Evolutionary conservation across 1,140 invertebrate species (phyloP), one percentile per base, ranked within the genome.

Genomic region (Euura lappo): DNA sequence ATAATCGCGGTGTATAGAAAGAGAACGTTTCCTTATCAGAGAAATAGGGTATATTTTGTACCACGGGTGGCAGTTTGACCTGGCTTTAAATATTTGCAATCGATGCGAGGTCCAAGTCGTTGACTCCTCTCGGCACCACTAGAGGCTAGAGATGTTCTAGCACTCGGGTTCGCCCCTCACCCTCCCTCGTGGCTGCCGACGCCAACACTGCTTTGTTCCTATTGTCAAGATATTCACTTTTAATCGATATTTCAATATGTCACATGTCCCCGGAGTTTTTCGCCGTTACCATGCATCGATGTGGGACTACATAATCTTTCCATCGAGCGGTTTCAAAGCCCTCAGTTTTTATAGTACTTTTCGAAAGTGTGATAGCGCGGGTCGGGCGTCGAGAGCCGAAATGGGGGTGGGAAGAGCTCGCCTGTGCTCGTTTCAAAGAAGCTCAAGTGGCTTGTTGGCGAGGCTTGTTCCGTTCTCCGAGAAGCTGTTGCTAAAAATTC

Each of bases 1-100:
- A 60, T n/a, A 11, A 46, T 44, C 42, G 6, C 44, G 64, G 42
- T 71, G 6, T 65, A 7, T 8, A 65, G 42, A 8, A 28, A 28
- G 28, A 70, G 64, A 13, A 43, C 7, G n/a, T 60, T 60, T 13
- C 43, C 44, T 28, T 43, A 51, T 43, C 2, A 28, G 28, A 28
- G 28, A 28, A 28, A 28, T 28, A 28, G 28, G 28, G 28, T 1
- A 28, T 1, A 28, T 28, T 28, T 1, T 28, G 1, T 28, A 28
- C 28, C 47, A 43, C 42, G 28, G 60, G 10, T 11, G 45, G 42
- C 42, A 4, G 51, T 47, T 13, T 45, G 47, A 72, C 44, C 13
- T 10, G 45, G 79, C 80, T 84, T 83, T 80, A 86, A 85, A 86
- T 84, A 86, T 86, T 84, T 79, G 79, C 81, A 84, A 85, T 85